Percentiles rank a stretch among this genome's conserved stretches.
These are phyloP conservation scores for Drosophila kanapiae DNA, from an alignment of 1,140 invertebrate species.

Conservation along the genomic window DNA sequence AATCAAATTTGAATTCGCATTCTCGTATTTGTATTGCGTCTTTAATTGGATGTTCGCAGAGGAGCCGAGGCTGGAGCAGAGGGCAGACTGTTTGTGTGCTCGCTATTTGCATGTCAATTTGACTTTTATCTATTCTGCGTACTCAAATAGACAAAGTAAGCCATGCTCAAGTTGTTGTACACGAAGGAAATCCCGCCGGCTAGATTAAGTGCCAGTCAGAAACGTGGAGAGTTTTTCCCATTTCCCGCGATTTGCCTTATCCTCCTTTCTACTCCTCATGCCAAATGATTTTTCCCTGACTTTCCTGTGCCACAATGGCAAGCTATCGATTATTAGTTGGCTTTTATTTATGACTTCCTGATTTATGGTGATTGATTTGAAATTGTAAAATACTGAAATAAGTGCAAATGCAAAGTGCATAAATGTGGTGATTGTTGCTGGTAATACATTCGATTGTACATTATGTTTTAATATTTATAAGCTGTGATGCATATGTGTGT, in stretches of 20 bases:
- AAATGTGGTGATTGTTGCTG: constrained; percentile 4
- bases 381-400: constrained; percentile 28
- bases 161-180: constrained; percentile 73
- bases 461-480: background rate
- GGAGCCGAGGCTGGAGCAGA: constrained; percentile 10
- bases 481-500: background rate
- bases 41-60: constrained; percentile 75
- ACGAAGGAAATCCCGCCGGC: constrained; percentile 69
- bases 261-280: too few species aligned
- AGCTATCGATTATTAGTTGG: constrained; percentile 31
- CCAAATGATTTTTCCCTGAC: constrained; percentile 6
- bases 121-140: constrained; percentile 77
- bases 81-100: constrained; percentile 42
- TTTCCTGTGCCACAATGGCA: background rate
- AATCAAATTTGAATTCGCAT: constrained; percentile 83
- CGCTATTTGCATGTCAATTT: constrained; percentile 81
- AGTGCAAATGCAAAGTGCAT: constrained; percentile 16
- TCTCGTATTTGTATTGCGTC: constrained; percentile 73
- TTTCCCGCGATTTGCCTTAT: background rate
- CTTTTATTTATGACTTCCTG: constrained; percentile 36
- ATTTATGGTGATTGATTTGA: constrained; percentile 28
- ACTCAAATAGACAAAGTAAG: constrained; percentile 68
- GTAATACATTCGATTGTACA: background rate
- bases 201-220: constrained; percentile 58
- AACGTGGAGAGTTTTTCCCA: constrained; percentile 26